A percentile compares a stretch with the other conserved stretches of the same genome.
phyloP scores from a whole-genome alignment of 2,888 invertebrate genomes.

The Eupithecia insigniata region DNA sequence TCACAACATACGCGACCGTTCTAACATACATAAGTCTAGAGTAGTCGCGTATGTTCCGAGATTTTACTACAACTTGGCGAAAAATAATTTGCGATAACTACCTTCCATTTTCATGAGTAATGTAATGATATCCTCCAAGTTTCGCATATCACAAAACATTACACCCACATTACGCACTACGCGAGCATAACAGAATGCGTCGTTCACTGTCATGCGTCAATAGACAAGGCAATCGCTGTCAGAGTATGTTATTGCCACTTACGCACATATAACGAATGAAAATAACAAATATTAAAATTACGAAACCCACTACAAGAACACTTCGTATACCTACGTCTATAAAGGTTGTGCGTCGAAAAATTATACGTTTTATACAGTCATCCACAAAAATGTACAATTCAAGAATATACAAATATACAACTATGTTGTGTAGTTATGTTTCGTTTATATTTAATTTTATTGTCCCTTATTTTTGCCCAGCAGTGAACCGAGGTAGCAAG shows the following conservation, averaged over 20 bases:
- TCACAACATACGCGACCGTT: not conserved
- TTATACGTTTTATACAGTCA: not conserved
- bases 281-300: not conserved
- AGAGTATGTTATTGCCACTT: not conserved
- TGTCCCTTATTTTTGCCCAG: not conserved
- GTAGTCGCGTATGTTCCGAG: not conserved
- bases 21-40: not conserved
- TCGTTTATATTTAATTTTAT: not conserved
- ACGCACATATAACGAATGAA: not conserved
- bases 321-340: not conserved
- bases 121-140: constrained; percentile 40
- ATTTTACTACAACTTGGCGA: not conserved
- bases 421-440: not conserved
- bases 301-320: not conserved
- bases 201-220: constrained; percentile 45
- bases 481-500: not conserved
- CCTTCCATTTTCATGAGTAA: constrained; percentile 31
- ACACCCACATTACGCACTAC: constrained; percentile 43
- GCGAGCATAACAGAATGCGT: constrained; percentile 43
- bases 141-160: constrained; percentile 47
- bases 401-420: not conserved
- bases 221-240: constrained; percentile 47
- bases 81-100: not conserved
- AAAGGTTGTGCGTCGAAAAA: not conserved
- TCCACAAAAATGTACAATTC: not conserved